Evolutionary conservation across 2,797 vertebrate genomes (phyloP), one percentile per base, ranked within the genome.

Genomic region (Pangasius larnaudii): DNA sequence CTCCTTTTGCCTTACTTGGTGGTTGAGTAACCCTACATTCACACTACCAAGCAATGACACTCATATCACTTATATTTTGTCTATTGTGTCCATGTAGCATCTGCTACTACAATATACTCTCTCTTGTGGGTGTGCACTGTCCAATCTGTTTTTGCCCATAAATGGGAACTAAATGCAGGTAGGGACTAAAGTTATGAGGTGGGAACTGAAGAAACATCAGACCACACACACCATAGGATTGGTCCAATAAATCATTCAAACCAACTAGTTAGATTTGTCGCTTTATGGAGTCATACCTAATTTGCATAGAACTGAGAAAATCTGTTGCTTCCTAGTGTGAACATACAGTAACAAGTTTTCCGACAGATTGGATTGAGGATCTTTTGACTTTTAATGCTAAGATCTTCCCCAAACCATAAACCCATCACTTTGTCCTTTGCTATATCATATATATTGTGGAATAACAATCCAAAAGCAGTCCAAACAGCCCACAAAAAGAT

Each of bases 381-480:
- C 39, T 65, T 82, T 63, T 27, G 58, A n/a, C 58, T 46, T 53
- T 82, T 82, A 82, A 63, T 46, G 36, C 24, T 46, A 82, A 46
- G 59, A 63, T 49, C 24, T 42, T 65, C 18, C 27, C 42, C 36
- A 81, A 42, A 42, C 77, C 56, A 81, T 61, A 65, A 65, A 49
- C 27, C 1, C 14, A 11, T 65, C 27, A 83, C 42, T 81, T 59
- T 46, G 7, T 39, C 6, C 36, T 82, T 65, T 9, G 0, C 9
- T 33, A 51, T 82, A 14, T 46, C 39, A 81, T 42, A 42, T 61
- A 46, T 61, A 46, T 46, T 39, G 22, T 61, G 14, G 11, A 61
- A n/a, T 36, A 78, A 84, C 63, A 89, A 88, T 78, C 71, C 88
- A 88, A 88, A 83, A 49, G 75, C 58, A n/a, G 36, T 51, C 80